These are phyloP conservation scores for Cephus nigrinus DNA, from an alignment of 2,888 invertebrate genomes.

Conservation along the genomic window DNA sequence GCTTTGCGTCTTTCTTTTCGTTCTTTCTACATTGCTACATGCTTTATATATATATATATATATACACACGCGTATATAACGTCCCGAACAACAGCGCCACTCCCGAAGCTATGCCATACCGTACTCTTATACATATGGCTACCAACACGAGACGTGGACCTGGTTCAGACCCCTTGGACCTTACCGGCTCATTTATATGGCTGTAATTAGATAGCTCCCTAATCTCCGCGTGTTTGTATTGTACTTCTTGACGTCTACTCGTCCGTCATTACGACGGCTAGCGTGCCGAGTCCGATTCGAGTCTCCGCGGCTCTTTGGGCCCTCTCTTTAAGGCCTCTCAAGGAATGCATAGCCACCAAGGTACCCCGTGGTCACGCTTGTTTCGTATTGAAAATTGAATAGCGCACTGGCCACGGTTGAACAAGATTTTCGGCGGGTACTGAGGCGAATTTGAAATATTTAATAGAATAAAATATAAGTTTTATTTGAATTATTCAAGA, in stretches of 20 bases:
- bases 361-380: constrained; percentile 1
- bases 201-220: constrained; percentile 56
- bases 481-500: not conserved
- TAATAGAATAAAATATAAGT: not conserved
- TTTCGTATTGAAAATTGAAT: not conserved
- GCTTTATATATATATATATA: too few species aligned
- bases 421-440: not conserved
- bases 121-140: not conserved
- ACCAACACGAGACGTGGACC: not conserved
- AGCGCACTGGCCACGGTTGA: not conserved
- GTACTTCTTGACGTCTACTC: constrained; percentile 36
- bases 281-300: constrained; percentile 27
- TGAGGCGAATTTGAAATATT: not conserved
- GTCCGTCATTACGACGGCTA: constrained; percentile 38
- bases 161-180: not conserved
- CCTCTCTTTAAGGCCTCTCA: not conserved
- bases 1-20: not conserved
- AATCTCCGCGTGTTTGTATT: constrained; percentile 41
- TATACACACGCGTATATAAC: not conserved
- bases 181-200: constrained; percentile 53
- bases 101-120: constrained; percentile 6
- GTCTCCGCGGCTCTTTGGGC: not conserved
- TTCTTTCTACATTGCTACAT: not conserved
- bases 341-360: constrained; percentile 1
- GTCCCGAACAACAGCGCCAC: constrained; percentile 1